Conservation (phyloP, 2,113 vertebrate species). For the Pluvianellus socialis region DNA sequence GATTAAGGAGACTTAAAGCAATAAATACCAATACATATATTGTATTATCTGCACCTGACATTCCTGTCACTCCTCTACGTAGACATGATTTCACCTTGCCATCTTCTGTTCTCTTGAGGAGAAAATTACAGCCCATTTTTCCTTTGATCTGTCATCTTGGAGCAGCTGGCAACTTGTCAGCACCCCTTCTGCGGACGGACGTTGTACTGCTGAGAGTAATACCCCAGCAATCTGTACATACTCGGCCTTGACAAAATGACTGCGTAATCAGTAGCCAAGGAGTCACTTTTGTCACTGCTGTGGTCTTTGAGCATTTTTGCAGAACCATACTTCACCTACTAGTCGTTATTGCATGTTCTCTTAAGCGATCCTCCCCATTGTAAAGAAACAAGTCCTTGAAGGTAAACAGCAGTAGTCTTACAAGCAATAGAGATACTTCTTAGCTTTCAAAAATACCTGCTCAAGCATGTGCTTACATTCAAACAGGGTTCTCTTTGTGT, state of each 20-base stretch:
- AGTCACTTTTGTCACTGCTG: background rate
- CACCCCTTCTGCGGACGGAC: background rate
- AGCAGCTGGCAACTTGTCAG: conserved; percentile 26
- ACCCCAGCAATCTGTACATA: background rate
- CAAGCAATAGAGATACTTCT: background rate
- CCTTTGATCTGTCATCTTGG: conserved; percentile 5
- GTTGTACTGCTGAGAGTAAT: background rate
- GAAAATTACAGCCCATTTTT: conserved; percentile 30
- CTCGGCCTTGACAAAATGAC: conserved; percentile 8
- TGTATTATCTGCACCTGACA: background rate
- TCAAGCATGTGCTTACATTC: background rate
- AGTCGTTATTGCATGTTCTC: background rate
- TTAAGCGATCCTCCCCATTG: background rate
- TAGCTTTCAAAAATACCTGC: background rate
- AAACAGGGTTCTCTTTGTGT: background rate
- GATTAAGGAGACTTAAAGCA: background rate
- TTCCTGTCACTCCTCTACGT: background rate
- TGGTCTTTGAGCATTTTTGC: background rate
- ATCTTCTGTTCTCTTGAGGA: background rate
- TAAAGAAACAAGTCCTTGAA: background rate
- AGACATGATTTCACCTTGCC: background rate
- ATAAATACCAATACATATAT: background rate
- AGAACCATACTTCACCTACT: background rate
- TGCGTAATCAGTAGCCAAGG: background rate
- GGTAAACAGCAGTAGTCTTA: background rate